Base-by-base conservation (phyloP, 2,888 invertebrate genomes). In the Drosophila borborema region DNA sequence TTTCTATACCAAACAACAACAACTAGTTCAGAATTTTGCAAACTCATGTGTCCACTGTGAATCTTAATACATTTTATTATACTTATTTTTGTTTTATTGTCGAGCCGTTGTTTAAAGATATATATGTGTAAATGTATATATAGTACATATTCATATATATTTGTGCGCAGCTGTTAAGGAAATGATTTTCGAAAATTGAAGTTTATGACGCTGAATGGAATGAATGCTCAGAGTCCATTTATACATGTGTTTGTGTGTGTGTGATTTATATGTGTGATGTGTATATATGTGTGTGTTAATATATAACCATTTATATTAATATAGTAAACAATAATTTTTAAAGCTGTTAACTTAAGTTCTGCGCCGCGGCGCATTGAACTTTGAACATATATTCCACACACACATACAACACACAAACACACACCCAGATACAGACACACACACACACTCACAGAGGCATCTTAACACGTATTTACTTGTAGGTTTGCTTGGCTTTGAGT, bases 111-210 rank as follows among this genome's bases (percentile, higher is more conserved):
- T 7, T 49, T 31, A 49, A 49, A 31, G 49, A 54, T 54, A 38
- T 20, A 34, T 38, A 53, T 10, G 7, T 40, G 2, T 16, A 14
- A 6, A 6, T 48, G 10, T 58, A n/a, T 55, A 56, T 67, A 63
- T 72, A 49, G 49, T 56, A 20, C 51, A 23, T 62, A 53, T 56
- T 62, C 73, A 58, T 65, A 56, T 86, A 60, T 84, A 72, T 87
- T 65, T 79, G 72, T 75, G 74, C 79, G 90, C 92, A 91, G 91
- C 91, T 92, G 91, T 89, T 81, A 89, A 91, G 91, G 92, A 91
- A 92, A 92, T 92, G 90, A 91, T 92, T 92, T 91, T 91, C 84
- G 84, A 84, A 91, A 89, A 90, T 90, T 92, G 80, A 92, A 91
- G 90, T 91, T 92, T 91, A 91, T 91, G 91, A 90, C 88, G 90